Evolutionary conservation across 2,888 invertebrate species (phyloP).

Genomic region (Cephalotes varians): DNA sequence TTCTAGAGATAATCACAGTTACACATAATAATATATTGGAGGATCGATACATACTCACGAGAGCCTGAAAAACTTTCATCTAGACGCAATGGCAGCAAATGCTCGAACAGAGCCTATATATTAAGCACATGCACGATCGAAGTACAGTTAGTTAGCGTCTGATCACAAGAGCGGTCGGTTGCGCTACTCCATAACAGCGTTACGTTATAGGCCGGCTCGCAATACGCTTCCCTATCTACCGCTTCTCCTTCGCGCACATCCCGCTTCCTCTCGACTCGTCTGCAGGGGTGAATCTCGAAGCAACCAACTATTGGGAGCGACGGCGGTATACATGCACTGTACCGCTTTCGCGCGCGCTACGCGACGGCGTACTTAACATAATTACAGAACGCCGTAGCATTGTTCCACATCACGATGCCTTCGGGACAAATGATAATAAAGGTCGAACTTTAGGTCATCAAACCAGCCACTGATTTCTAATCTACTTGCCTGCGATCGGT

Average conservation of each 20-base stretch:
- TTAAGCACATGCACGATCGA: conserved; percentile 70
- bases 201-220: conserved; percentile 77
- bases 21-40: not conserved
- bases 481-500: not conserved
- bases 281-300: conserved; percentile 69
- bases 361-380: conserved; percentile 81
- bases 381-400: conserved; percentile 76
- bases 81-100: conserved; percentile 23
- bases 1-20: not conserved
- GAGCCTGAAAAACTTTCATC: conserved; percentile 1
- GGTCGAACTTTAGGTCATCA: conserved; percentile 65
- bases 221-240: conserved; percentile 64
- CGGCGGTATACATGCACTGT: conserved; percentile 64
- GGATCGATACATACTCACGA: not conserved
- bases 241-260: not conserved
- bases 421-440: conserved; percentile 66
- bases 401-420: conserved; percentile 68
- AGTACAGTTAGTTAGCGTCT: conserved; percentile 80
- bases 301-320: conserved; percentile 60
- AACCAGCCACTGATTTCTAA: conserved; percentile 55
- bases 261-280: conserved; percentile 32
- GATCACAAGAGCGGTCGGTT: conserved; percentile 81
- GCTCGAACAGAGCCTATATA: conserved; percentile 48
- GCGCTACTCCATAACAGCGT: conserved; percentile 81
- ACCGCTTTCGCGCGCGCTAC: conserved; percentile 71